Base-by-base conservation (phyloP, 2,888 invertebrate genomes). In the Epiperipatus broadwayi region DNA sequence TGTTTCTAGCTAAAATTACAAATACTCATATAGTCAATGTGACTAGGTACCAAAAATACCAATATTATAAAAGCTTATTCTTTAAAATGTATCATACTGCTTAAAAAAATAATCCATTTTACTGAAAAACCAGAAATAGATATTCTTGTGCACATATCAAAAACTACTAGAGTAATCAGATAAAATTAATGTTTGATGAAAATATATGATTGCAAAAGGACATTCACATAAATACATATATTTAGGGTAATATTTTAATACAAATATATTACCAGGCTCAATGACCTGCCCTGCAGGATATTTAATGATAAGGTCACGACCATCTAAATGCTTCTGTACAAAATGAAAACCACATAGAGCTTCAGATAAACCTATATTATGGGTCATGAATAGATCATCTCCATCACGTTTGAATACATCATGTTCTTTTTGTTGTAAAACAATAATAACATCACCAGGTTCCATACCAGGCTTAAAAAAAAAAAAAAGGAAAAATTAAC, bases 281-380 rank as follows among this genome's bases (percentile, higher is more conserved):
- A 91, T 71, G 14, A 89, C 74, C 48, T 77, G 71, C 12, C 87
- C 89, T 4, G 79, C 70, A 37, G 72, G 67, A 49, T 75, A 75
- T 56, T 69, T 73, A 39, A 93, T 67, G 37, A 84, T 65, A 43
- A 91, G 63, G 52, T 77, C 73, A 34, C 87, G 68, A 1, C 80
- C 84, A 64, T 91, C 89, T 48, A 93, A 67, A 59, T 91, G 89
- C 53, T 75, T 74, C n/a, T 91, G 63, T 35, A 75, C 68, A 59
- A 81, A 74, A 41, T 71, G 66, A 59, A 85, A 81, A 4, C 91
- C 91, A 63, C 89, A 89, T 7, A 91, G 64, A 10, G 91, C 83
- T 58, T 91, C 85, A 2, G 81, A 78, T 37, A 91, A 61, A 29
- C 73, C 71, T 29, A 91, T 70, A 41, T 70, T 73, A 52, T 75